phyloP scores from a whole-genome alignment of 2,797 vertebrate genomes.

The Trichosurus vulpecula region DNA sequence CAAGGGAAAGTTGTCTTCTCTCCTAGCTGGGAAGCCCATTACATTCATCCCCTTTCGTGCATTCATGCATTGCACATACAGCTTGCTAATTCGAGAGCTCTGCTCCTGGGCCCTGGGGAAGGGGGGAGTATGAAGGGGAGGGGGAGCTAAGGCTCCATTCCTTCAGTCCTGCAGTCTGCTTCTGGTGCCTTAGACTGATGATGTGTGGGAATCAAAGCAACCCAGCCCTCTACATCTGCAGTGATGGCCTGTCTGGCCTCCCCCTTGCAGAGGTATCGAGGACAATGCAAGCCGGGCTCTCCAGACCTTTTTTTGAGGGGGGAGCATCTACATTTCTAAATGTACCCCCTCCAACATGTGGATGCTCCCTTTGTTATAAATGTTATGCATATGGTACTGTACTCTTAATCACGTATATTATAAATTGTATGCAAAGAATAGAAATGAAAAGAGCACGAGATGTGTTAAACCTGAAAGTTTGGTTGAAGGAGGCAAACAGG shows the following conservation, averaged over 20 bases:
- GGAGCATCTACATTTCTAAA: neutral
- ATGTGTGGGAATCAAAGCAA: neutral
- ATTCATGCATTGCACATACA: constrained; percentile 20
- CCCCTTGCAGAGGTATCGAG: neutral
- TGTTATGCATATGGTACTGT: neutral
- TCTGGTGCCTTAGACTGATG: neutral
- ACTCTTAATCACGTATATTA: neutral
- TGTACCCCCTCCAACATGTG: neutral
- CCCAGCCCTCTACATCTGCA: neutral
- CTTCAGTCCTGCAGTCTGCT: neutral
- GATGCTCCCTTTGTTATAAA: neutral
- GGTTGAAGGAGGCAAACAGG: too few relatives aligned
- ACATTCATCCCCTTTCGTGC: constrained; percentile 20
- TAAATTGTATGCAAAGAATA: neutral
- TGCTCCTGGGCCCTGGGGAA: neutral
- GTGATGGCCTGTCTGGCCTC: neutral
- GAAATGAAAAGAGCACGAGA: neutral
- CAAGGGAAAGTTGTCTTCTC: neutral
- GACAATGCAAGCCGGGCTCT: neutral
- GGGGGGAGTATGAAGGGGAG: neutral
- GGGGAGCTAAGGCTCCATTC: neutral
- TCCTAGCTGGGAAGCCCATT: neutral
- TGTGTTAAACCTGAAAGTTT: too few relatives aligned
- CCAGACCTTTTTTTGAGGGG: neutral
- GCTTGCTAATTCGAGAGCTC: neutral